Conservation (phyloP, 64 coral and sea anemone genomes). For the Dendronephthya gigantea region DNA sequence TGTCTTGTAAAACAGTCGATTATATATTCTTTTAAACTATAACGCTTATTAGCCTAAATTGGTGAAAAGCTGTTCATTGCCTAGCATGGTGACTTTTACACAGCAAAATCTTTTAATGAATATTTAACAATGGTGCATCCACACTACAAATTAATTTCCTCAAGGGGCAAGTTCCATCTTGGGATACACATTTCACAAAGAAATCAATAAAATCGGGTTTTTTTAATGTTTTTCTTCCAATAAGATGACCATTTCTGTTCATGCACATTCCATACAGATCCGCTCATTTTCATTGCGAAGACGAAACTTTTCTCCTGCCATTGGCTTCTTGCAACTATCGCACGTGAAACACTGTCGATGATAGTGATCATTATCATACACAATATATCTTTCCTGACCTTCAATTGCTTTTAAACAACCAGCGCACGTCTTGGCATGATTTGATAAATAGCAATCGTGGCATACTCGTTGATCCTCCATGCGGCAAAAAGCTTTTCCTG, state of each 20-base stretch:
- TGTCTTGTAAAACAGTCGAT: too few relatives aligned
- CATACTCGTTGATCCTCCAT: conserved; percentile 71
- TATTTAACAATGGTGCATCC: too few relatives aligned
- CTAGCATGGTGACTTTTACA: too few relatives aligned
- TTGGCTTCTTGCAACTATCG: conserved; percentile 47
- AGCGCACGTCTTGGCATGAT: conserved; percentile 73
- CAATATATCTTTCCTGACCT: conserved; percentile 88
- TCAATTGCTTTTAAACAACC: conserved; percentile 70
- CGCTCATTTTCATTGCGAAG: conserved; percentile 27
- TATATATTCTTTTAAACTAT: too few relatives aligned
- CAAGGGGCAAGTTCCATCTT: too few relatives aligned
- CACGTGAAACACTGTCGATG: conserved; percentile 96
- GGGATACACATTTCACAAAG: too few relatives aligned
- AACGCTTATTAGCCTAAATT: too few relatives aligned
- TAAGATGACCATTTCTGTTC: not conserved
- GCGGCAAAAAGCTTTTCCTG: conserved; percentile 84
- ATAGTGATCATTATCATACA: conserved; percentile 74
- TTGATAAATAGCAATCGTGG: conserved; percentile 75
- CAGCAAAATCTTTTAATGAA: too few relatives aligned
- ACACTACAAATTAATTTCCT: too few relatives aligned
- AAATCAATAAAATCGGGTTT: too few relatives aligned
- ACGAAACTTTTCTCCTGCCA: conserved; percentile 95
- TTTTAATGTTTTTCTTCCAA: too few relatives aligned
- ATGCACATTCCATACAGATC: conserved; percentile 1
- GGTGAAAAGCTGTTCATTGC: too few relatives aligned